These are phyloP conservation scores for Phylloscopus whistleri DNA, from an alignment of 2,113 vertebrate genomes.

Conservation along the genomic window DNA sequence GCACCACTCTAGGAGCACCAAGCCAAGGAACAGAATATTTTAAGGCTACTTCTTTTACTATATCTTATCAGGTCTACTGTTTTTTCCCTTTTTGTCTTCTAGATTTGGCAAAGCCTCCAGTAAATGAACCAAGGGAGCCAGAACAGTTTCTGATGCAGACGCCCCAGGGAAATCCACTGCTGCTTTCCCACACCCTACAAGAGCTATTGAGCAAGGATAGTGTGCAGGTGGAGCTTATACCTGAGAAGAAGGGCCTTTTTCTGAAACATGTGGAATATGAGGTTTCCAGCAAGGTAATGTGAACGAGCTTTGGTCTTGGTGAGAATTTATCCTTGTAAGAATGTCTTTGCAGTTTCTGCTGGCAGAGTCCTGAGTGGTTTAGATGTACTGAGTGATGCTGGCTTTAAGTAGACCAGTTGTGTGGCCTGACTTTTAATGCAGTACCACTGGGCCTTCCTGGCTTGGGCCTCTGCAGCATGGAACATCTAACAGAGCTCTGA, in stretches of 20 bases:
- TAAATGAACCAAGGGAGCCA: conserved; percentile 71
- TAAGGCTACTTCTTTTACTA: neutral
- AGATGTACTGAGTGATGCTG: neutral
- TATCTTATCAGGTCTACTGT: neutral
- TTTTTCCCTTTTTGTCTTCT: conserved; percentile 11
- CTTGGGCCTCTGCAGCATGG: neutral
- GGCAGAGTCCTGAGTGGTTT: neutral
- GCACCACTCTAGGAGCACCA: neutral
- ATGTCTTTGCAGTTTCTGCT: neutral
- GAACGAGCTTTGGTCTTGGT: neutral
- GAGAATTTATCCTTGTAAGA: neutral
- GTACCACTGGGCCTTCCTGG: neutral
- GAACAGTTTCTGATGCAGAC: conserved; percentile 82
- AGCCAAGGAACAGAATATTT: neutral
- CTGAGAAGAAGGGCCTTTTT: conserved; percentile 97
- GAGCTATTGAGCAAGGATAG: conserved; percentile 84
- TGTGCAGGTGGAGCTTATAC: conserved; percentile 90
- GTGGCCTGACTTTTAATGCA: neutral
- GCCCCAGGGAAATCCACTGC: conserved; percentile 80
- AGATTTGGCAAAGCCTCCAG: conserved; percentile 82
- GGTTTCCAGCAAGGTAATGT: conserved; percentile 87
- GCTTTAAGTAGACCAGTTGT: neutral
- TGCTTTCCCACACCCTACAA: conserved; percentile 80
- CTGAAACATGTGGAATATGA: conserved; percentile 98
- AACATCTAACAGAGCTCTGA: neutral